Base-by-base conservation (phyloP, 2,888 invertebrate species). In the Ophioninae sp. region DNA sequence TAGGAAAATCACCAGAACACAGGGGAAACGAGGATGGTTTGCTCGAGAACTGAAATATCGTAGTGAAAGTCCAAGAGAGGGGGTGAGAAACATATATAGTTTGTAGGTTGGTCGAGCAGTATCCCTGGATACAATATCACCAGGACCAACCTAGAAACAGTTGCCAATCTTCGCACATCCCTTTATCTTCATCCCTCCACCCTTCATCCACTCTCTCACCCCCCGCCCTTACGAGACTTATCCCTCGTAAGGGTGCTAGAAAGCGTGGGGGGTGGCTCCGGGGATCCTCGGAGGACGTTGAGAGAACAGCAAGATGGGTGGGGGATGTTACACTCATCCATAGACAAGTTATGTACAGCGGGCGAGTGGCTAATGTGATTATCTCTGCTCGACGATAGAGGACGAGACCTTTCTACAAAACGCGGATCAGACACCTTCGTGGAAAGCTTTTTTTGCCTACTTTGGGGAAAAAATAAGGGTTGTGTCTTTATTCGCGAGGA, bases 321-420 rank as follows among this genome's bases (percentile, higher is more conserved):
- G 86, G 84, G 88, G 71, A 88, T 91, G 91, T 91, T 92, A 91
- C 91, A 90, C 92, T 92, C 90, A 90, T 91, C 56, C 91, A 92
- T 92, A 91, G 92, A 90, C 92, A 91, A 92, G 92, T 92, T 92
- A 92, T 90, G 90, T 91, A 89, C 85, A 78, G 79, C 85, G 88
- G 90, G 90, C 88, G 84, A 58, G 72, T 82, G 87, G 88, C 90
- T 93, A 93, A 93, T 91, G 88, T 91, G 90, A 92, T 93, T 92
- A 93, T 91, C 91, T 91, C 90, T 44, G 10, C 90, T 91, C 91
- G 90, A 90, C 91, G 90, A 85, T 85, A 22, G 23, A 86, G 44
- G 44, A 56, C 67, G 39, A 23, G 67, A 44, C 44, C 44, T 59
- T 44, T 51, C 39, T 71, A 39, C 56, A 30, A 58, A 63, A 68